Evolutionary conservation across 2,797 vertebrate genomes (phyloP).

Genomic region (Argyrosomus regius): DNA sequence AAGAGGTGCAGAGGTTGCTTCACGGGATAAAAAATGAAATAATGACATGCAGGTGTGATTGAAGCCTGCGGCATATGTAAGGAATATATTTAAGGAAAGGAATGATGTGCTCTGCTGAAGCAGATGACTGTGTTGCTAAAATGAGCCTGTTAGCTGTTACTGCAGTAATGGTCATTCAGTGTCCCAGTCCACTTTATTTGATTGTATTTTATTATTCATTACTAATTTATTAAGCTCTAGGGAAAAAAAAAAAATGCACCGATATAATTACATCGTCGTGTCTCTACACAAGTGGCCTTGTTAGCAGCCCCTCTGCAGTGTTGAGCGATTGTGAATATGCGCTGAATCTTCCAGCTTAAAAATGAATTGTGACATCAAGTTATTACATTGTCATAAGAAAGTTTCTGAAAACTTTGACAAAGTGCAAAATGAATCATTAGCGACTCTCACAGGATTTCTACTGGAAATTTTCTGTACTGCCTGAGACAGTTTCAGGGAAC

Average conservation of each 20-base stretch:
- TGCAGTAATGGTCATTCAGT: neutral
- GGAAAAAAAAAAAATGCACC: neutral
- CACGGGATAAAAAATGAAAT: neutral
- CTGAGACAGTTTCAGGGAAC: constrained; percentile 46
- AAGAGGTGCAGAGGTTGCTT: neutral
- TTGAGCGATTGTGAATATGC: constrained; percentile 13
- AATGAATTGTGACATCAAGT: constrained; percentile 59
- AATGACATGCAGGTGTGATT: neutral
- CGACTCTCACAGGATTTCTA: constrained; percentile 57
- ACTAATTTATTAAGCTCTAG: neutral
- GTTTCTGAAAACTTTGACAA: constrained; percentile 66
- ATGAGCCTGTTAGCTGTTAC: neutral
- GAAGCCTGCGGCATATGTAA: neutral
- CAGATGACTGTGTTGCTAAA: neutral
- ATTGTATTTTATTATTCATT: constrained; percentile 18
- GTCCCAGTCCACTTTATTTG: constrained; percentile 13
- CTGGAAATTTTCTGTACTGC: constrained; percentile 22
- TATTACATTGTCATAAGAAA: constrained; percentile 52
- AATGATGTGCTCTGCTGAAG: neutral
- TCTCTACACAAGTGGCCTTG: constrained; percentile 35
- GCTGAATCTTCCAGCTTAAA: constrained; percentile 13
- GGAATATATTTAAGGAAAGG: neutral
- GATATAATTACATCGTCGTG: constrained; percentile 43
- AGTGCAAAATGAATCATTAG: constrained; percentile 71
- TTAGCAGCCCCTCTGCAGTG: constrained; percentile 26